These are phyloP conservation scores for Agrotis exclamationis DNA, from an alignment of 2,888 invertebrate genomes.

Conservation along the genomic window DNA sequence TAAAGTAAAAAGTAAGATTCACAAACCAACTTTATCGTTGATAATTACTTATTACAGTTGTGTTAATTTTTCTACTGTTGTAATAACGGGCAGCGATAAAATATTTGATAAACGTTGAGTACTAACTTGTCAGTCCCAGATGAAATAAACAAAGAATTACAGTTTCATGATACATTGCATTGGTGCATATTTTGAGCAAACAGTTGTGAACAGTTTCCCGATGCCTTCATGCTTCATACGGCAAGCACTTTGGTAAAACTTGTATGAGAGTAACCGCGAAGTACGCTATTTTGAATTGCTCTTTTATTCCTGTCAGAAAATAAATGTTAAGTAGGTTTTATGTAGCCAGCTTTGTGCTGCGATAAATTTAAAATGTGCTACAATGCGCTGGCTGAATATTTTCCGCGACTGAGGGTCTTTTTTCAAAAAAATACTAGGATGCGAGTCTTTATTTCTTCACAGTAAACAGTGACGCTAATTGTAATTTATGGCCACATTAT, in stretches of 20 bases:
- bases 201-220: neutral
- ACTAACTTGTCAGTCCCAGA: neutral
- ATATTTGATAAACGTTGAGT: slow-evolving; percentile 6
- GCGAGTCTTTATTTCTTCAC: neutral
- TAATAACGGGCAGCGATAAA: neutral
- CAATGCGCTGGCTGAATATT: neutral
- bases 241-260: slow-evolving; percentile 6
- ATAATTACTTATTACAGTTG: neutral
- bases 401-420: neutral
- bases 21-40: neutral
- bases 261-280: neutral
- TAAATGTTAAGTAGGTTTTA: slow-evolving; percentile 24
- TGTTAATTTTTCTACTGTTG: neutral
- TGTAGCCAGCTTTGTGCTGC: neutral
- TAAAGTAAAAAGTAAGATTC: neutral
- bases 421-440: neutral
- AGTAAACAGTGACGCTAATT: neutral
- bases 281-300: slow-evolving; percentile 3
- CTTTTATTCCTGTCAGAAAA: slow-evolving; percentile 10
- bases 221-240: neutral
- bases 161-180: slow-evolving; percentile 1
- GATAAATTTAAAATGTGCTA: slow-evolving; percentile 21
- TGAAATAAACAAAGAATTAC: slow-evolving; percentile 15
- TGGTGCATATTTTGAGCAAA: slow-evolving; percentile 2
- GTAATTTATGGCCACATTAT: slow-evolving; percentile 1